Evolutionary conservation across 2,888 invertebrate genomes (phyloP).

Genomic region (Pristionchus maxplancki): DNA sequence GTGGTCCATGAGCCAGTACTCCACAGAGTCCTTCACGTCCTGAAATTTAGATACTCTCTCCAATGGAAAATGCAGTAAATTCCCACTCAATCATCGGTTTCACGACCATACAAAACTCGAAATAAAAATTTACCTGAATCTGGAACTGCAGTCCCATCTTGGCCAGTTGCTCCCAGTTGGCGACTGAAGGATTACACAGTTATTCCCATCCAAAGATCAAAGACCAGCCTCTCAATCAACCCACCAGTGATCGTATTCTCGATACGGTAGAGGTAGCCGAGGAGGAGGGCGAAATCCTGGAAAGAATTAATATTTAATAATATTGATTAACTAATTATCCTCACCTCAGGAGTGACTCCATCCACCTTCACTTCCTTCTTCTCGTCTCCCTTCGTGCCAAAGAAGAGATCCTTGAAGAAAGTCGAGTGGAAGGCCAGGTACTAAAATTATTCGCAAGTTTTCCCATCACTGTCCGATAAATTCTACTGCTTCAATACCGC

Average conservation of each 20-base stretch:
- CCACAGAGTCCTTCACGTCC: not conserved
- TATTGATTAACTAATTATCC: not conserved
- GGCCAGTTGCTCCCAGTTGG: not conserved
- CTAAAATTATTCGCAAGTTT: not conserved
- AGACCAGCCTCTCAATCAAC: not conserved
- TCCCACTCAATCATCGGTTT: too few species aligned
- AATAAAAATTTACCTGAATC: not conserved
- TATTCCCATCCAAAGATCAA: not conserved
- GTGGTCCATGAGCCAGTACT: not conserved
- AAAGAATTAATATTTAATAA: not conserved
- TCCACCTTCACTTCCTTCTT: not conserved
- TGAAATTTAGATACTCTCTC: not conserved
- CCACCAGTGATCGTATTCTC: not conserved
- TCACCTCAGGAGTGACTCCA: not conserved
- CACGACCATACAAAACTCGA: not conserved
- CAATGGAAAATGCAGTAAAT: too few species aligned
- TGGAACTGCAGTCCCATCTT: not conserved
- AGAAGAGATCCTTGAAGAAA: slow-evolving; percentile 35
- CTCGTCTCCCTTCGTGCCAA: not conserved
- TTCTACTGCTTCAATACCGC: too few species aligned
- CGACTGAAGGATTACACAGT: not conserved
- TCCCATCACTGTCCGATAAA: too few species aligned
- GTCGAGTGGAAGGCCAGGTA: slow-evolving; percentile 1
- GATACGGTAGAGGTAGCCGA: slow-evolving; percentile 7
- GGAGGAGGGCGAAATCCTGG: not conserved